phyloP scores from a whole-genome alignment of 2,888 invertebrate genomes.

The Herminia tarsipennalis region DNA sequence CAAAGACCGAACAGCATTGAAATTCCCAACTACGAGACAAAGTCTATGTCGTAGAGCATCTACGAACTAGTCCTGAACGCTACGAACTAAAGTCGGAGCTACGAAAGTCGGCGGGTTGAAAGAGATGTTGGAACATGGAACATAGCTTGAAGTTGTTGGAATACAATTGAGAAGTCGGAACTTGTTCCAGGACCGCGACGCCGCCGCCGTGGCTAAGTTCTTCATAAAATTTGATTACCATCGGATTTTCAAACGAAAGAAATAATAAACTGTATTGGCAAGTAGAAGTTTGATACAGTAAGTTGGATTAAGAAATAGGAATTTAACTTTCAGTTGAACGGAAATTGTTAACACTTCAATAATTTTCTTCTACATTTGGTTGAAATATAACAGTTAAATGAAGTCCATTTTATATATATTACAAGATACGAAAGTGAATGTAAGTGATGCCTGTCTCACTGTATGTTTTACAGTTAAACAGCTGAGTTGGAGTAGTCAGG shows the following conservation, averaged over 20 bases:
- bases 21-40: constrained; percentile 15
- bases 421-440: too few relatives aligned
- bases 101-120: constrained; percentile 25
- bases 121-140: constrained; percentile 35
- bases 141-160: constrained; percentile 38
- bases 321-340: not conserved
- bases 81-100: constrained; percentile 11
- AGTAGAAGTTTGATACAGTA: too few relatives aligned
- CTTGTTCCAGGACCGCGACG: constrained; percentile 21
- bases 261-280: constrained; percentile 9
- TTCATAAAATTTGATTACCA: constrained; percentile 42
- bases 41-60: constrained; percentile 12
- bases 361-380: too few relatives aligned
- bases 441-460: too few relatives aligned
- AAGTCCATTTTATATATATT: too few relatives aligned
- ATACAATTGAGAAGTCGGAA: constrained; percentile 40
- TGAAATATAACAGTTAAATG: not conserved
- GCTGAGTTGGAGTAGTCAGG: too few relatives aligned
- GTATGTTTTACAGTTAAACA: too few relatives aligned
- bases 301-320: too few relatives aligned
- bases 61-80: constrained; percentile 10
- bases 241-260: constrained; percentile 20
- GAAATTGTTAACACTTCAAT: too few relatives aligned
- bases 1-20: constrained; percentile 18
- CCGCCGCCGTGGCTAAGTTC: constrained; percentile 40